Conservation (phyloP, 2,113 vertebrate species). For the Corythornis vintsioides region DNA sequence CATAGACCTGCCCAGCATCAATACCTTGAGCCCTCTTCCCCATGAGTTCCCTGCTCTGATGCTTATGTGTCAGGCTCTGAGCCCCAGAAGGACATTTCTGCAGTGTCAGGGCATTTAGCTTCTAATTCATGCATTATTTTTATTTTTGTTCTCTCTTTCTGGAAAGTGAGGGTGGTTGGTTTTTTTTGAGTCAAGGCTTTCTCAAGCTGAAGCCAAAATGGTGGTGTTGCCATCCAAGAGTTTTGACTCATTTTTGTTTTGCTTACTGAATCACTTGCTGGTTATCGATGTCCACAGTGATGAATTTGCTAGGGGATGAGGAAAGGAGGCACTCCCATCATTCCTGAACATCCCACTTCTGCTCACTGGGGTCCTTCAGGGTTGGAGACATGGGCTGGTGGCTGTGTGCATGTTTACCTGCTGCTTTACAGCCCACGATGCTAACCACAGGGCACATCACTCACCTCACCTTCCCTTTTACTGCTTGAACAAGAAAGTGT, state of each 20-base stretch:
- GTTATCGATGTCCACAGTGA: background rate
- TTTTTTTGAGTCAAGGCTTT: background rate
- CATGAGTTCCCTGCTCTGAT: background rate
- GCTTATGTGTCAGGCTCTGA: background rate
- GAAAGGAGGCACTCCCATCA: accelerated
- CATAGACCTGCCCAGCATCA: accelerated
- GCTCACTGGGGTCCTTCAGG: too few species aligned
- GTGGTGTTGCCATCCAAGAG: background rate
- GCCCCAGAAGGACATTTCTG: accelerated
- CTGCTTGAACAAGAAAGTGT: background rate
- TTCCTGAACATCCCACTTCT: background rate
- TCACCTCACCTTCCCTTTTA: background rate
- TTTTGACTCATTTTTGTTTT: conserved; percentile 1
- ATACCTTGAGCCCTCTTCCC: background rate
- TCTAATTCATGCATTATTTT: background rate
- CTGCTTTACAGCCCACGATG: accelerated
- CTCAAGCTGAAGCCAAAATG: background rate
- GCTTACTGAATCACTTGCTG: background rate
- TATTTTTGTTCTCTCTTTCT: background rate
- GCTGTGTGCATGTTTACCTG: accelerated
- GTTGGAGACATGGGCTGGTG: background rate
- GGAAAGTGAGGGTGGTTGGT: background rate
- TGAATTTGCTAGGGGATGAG: accelerated
- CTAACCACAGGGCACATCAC: background rate
- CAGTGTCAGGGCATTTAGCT: background rate